Percentiles rank a stretch among this genome's conserved stretches.
phyloP scores from a whole-genome alignment of 2,888 invertebrate species.

The Mechanitis mazaeus region DNA sequence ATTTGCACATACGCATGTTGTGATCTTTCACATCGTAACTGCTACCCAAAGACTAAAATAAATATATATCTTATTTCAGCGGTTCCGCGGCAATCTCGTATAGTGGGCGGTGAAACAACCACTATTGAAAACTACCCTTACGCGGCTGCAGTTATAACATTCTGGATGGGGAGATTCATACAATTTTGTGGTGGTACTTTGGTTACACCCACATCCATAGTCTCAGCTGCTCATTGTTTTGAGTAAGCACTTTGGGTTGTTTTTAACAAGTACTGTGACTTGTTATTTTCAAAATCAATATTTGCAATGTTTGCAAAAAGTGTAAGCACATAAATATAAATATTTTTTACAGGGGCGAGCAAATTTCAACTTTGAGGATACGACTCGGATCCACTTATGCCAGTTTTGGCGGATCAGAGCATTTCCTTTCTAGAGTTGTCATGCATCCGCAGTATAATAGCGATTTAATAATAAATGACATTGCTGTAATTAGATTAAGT shows the following conservation, averaged over 20 bases:
- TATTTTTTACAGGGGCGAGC: background rate
- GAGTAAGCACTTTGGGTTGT: constrained; percentile 37
- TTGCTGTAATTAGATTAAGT: background rate
- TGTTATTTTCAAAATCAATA: background rate
- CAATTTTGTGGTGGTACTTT: constrained; percentile 21
- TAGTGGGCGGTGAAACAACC: constrained; percentile 48
- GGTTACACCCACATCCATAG: constrained; percentile 36
- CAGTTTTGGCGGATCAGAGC: background rate
- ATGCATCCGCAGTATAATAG: background rate
- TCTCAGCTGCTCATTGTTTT: constrained; percentile 56
- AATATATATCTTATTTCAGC: constrained; percentile 33
- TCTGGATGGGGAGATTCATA: constrained; percentile 11
- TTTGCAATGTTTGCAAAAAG: background rate
- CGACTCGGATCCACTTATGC: background rate
- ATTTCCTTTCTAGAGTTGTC: background rate
- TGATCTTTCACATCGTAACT: no score
- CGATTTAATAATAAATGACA: background rate
- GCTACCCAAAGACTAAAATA: no score
- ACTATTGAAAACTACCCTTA: constrained; percentile 45
- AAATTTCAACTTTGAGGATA: background rate
- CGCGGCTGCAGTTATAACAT: constrained; percentile 50
- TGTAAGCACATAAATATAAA: background rate
- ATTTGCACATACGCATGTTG: no score
- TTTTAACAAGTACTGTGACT: background rate
- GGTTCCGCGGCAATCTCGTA: constrained; percentile 40